Conservation (phyloP, 2,113 vertebrate genomes). For the Sturnus vulgaris region DNA sequence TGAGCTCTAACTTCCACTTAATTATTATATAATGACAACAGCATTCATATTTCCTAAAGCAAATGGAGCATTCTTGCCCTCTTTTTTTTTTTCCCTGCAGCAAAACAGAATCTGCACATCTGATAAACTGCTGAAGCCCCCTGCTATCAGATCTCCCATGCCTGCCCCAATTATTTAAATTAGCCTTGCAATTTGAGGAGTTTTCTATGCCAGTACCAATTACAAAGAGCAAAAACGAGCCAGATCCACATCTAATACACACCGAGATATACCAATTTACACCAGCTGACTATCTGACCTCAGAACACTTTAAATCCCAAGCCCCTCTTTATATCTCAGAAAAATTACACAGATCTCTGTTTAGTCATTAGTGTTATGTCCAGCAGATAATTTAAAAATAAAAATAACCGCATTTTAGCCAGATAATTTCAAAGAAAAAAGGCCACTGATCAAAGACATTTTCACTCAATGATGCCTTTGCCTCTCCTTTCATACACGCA, state of each 20-base stretch:
- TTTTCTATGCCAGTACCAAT: background rate
- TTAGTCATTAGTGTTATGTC: background rate
- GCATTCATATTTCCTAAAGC: background rate
- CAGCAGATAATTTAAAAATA: background rate
- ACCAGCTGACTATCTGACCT: background rate
- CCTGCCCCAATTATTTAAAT: background rate
- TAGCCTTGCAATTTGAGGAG: background rate
- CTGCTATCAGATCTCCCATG: background rate
- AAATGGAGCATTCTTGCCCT: background rate
- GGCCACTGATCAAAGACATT: background rate
- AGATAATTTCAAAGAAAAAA: background rate
- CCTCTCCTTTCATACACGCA: background rate
- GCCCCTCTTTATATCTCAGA: background rate
- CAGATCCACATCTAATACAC: background rate
- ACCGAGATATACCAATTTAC: accelerated
- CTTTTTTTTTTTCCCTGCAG: background rate
- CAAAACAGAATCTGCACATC: background rate
- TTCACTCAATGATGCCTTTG: accelerated
- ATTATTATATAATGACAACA: background rate
- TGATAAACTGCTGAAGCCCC: background rate
- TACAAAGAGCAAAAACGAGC: background rate
- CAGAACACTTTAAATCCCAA: background rate
- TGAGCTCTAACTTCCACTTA: background rate
- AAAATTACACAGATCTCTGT: background rate
- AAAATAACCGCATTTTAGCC: background rate